These are phyloP conservation scores for Epizoanthus illoricatus DNA, from an alignment of 92 coral and sea anemone genomes.

Conservation along the genomic window DNA sequence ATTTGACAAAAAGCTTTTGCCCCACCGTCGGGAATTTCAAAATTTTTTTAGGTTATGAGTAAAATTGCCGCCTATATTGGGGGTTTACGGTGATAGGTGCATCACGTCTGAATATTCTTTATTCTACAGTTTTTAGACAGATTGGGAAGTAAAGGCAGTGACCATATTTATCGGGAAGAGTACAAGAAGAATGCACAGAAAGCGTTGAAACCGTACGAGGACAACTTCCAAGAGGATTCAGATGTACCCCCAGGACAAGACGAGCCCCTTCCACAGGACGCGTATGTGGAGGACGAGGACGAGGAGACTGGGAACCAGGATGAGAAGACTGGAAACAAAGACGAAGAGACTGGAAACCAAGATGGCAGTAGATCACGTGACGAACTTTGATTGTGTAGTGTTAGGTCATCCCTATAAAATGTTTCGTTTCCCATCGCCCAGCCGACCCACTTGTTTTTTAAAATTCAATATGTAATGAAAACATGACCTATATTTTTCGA, in stretches of 20 bases:
- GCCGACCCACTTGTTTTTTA: no score
- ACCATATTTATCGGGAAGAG: background rate
- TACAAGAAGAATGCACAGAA: conserved; percentile 5
- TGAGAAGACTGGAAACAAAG: conserved; percentile 12
- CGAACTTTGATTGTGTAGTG: conserved; percentile 1
- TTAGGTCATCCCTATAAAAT: no score
- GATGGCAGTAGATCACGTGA: background rate
- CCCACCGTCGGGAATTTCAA: no score
- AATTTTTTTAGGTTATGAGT: no score
- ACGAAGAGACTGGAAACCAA: background rate
- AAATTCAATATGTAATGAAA: no score
- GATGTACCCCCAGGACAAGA: background rate
- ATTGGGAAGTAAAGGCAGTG: conserved; percentile 8
- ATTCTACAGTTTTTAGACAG: conserved; percentile 8
- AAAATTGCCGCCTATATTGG: no score
- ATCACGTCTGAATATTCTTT: background rate
- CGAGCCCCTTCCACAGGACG: conserved; percentile 11
- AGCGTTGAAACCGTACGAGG: conserved; percentile 16
- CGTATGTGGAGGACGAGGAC: conserved; percentile 3
- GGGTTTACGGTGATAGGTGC: no score
- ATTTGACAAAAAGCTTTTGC: no score
- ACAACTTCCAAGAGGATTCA: background rate
- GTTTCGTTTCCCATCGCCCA: no score
- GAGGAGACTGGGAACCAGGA: conserved; percentile 12
- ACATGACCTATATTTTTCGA: no score